Conservation (phyloP, 2,797 vertebrate genomes). For the Cyclura pinguis region DNA sequence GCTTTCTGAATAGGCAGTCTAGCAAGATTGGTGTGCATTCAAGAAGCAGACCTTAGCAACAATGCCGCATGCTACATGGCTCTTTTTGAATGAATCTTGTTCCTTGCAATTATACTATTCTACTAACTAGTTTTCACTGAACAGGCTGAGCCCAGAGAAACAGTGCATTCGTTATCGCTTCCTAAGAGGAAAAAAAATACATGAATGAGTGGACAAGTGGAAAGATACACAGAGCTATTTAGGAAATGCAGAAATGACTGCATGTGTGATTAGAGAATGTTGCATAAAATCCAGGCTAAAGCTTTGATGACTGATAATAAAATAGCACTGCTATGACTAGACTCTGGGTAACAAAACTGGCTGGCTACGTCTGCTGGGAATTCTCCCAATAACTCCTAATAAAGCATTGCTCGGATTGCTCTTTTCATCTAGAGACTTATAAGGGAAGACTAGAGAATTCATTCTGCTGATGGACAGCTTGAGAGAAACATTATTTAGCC, state of each 20-base stretch:
- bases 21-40: neutral
- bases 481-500: neutral
- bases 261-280: neutral
- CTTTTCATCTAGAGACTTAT: constrained; percentile 1
- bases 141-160: neutral
- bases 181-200: neutral
- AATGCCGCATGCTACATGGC: neutral
- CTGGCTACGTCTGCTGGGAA: constrained; percentile 22
- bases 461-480: neutral
- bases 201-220: neutral
- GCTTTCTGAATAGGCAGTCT: constrained; percentile 28
- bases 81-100: neutral
- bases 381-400: neutral
- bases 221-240: constrained; percentile 5
- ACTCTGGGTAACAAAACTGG: neutral
- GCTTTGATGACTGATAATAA: constrained; percentile 5
- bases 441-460: neutral
- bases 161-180: fast-evolving
- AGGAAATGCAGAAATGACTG: neutral
- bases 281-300: constrained; percentile 27
- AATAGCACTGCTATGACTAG: neutral
- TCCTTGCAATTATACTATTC: neutral
- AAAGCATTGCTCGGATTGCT: neutral
- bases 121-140: neutral
- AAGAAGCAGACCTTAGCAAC: neutral